These are phyloP conservation scores for Sapajus apella DNA, from an alignment of 2,113 vertebrate species.

Conservation along the genomic window DNA sequence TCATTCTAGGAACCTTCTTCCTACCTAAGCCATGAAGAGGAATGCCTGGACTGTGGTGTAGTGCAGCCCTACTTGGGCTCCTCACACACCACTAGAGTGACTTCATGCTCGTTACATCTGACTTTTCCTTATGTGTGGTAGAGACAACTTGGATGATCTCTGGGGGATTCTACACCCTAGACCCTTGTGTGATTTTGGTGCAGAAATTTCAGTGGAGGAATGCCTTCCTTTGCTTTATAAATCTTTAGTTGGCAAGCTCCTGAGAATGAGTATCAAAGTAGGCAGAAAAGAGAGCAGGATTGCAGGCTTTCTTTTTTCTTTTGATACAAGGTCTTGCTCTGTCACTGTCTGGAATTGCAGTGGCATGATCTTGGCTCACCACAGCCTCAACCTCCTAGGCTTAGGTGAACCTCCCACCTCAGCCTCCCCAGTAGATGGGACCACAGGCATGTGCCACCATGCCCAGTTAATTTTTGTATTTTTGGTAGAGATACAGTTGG, in stretches of 20 bases:
- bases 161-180: not conserved
- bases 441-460: no score
- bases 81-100: not conserved
- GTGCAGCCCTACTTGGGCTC: not conserved
- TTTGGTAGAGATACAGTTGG: no score
- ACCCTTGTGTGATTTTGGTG: not conserved
- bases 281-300: not conserved
- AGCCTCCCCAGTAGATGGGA: no score
- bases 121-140: not conserved
- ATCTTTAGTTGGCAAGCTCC: not conserved
- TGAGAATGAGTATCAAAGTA: not conserved
- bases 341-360: no score
- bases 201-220: not conserved
- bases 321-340: no score
- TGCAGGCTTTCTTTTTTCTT: no score
- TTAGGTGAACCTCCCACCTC: no score
- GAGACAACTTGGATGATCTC: not conserved
- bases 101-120: not conserved
- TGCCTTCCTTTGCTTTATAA: not conserved
- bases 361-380: no score
- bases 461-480: no score
- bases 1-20: not conserved
- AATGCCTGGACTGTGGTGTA: accelerated
- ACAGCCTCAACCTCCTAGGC: no score
- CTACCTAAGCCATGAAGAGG: not conserved